Evolutionary conservation across 2,113 vertebrate genomes (phyloP).

Genomic region (Halcyon senegalensis): DNA sequence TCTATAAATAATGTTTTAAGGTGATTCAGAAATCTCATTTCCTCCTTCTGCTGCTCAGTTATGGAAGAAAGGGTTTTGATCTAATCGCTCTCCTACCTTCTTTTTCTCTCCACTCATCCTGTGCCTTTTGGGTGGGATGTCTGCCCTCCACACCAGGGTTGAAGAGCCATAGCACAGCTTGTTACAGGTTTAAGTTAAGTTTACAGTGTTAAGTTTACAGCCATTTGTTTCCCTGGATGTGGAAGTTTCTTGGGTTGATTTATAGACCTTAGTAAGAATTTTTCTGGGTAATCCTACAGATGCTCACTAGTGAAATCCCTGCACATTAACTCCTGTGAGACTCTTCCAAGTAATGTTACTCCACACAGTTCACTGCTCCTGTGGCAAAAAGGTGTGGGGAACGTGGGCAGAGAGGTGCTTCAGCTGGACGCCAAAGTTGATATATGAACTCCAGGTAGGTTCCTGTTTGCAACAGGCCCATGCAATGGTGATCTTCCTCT

Average conservation of each 20-base stretch:
- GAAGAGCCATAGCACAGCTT: not conserved
- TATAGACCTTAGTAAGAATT: not conserved
- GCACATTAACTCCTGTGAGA: not conserved
- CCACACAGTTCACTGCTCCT: not conserved
- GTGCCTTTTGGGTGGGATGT: not conserved
- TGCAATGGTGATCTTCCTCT: not conserved
- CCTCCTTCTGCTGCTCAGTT: not conserved
- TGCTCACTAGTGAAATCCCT: not conserved
- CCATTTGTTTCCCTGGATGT: not conserved
- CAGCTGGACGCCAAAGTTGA: fast-evolving
- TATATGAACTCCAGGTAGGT: not conserved
- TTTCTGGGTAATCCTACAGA: not conserved
- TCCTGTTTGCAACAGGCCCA: not conserved
- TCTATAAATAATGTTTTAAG: not conserved
- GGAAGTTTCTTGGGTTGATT: not conserved
- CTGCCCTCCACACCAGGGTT: not conserved
- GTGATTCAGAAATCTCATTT: not conserved
- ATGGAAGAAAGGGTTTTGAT: not conserved
- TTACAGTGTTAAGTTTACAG: not conserved
- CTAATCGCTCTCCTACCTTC: not conserved
- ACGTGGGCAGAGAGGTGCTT: not conserved
- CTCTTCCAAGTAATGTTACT: not conserved
- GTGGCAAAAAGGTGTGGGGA: not conserved
- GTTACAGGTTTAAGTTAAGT: not conserved
- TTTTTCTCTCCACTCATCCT: not conserved